Evolutionary conservation across 2,113 vertebrate genomes (phyloP), one percentile per base, ranked within the genome.

Genomic region (Guaruba guarouba): DNA sequence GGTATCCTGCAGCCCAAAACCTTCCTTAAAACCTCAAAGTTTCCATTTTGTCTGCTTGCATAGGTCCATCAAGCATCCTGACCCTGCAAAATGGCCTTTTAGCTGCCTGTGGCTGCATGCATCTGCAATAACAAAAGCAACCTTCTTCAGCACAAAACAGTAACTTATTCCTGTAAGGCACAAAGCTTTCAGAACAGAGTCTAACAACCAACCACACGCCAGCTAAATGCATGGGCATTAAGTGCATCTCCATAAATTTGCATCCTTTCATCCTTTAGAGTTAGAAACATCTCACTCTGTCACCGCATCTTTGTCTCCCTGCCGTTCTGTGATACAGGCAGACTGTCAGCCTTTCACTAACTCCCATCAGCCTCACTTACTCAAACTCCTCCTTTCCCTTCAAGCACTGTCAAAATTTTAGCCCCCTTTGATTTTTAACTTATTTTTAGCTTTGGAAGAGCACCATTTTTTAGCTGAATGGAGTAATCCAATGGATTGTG

Each of bases 241-340:
- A 80, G 51, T 86, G 76, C 59, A 88, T 84, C 85, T 92, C 90
- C 80, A 90, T 86, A 83, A 94, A 95, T 93, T 90, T 71, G 11
- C 82, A 92, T 94, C 76, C 63, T 90, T 93, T 95, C 82, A 90
- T 94, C 82, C 76, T 80, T 74, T 29, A 51, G 41, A 74, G 59
- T n/a, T 52, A 76, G 67, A 86, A 94, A 62, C 52, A 57, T 75
- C 52, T 91, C 83, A 51, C 73, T 59, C 57, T 89, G 57, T 80
- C 89, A 75, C 39, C 29, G 18, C 31, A 62, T 59, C 78, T 85
- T 95, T 85, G 74, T 92, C 62, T 86, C 51, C 17, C 29, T 89
- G 69, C 35, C 24, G 73, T 79, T 84, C 69, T 66, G 44, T 11
- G 41, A 57, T 52, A 86, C 57, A 79, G 48, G 35, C 48, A 73